These are phyloP conservation scores for Parnassius mnemosyne DNA, from an alignment of 2,888 invertebrate genomes.

Conservation along the genomic window DNA sequence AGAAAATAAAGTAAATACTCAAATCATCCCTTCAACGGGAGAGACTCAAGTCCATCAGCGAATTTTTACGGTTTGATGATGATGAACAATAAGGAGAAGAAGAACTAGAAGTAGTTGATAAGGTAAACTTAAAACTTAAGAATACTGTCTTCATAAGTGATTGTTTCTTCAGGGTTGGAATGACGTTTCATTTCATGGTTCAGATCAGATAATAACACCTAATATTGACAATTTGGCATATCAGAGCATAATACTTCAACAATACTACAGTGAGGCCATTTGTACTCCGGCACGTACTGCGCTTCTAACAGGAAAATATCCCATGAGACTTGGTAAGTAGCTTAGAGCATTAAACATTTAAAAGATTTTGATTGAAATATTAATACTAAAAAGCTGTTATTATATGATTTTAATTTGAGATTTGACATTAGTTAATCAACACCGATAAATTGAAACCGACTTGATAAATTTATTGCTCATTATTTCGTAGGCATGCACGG, in stretches of 20 bases:
- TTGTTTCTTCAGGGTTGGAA: slow-evolving; percentile 89
- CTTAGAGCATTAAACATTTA: too few relatives aligned
- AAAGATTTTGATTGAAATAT: too few relatives aligned
- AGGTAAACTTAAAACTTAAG: too few relatives aligned
- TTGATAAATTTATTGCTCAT: neutral
- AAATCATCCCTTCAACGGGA: too few relatives aligned
- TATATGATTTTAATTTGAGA: too few relatives aligned
- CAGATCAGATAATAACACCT: slow-evolving; percentile 92
- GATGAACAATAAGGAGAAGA: neutral
- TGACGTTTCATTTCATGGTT: slow-evolving; percentile 94
- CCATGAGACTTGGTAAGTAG: slow-evolving; percentile 86
- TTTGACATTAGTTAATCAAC: too few relatives aligned
- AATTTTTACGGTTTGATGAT: too few relatives aligned
- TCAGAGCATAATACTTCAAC: slow-evolving; percentile 91
- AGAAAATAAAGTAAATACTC: too few relatives aligned
- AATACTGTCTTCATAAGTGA: neutral
- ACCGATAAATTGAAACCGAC: too few relatives aligned
- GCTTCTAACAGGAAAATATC: slow-evolving; percentile 92
- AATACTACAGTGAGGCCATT: slow-evolving; percentile 91
- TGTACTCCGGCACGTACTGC: slow-evolving; percentile 93
- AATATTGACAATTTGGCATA: slow-evolving; percentile 94
- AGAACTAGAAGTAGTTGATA: neutral
- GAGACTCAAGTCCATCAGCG: too few relatives aligned
- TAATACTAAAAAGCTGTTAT: too few relatives aligned
- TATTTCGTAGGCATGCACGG: slow-evolving; percentile 65